These are phyloP conservation scores for Hypotaenidia okinawae DNA, from an alignment of 2,797 vertebrate genomes.

Conservation along the genomic window DNA sequence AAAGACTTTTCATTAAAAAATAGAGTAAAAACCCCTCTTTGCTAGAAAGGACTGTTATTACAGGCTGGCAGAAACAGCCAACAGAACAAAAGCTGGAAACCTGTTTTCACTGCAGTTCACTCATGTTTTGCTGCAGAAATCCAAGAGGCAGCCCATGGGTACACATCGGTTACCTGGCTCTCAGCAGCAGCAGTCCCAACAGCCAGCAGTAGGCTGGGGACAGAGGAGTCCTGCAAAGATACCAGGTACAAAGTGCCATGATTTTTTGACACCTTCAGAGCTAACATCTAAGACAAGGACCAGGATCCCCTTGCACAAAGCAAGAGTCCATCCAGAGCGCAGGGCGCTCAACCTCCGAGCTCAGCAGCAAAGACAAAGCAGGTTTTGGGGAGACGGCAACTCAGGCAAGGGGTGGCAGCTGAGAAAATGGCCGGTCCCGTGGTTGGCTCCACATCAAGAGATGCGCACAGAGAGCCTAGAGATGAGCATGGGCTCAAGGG, in stretches of 20 bases:
- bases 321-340: accelerated
- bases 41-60: neutral
- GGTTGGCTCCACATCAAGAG: accelerated
- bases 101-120: neutral
- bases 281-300: neutral
- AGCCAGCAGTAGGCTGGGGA: neutral
- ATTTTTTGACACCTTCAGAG: neutral
- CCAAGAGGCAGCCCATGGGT: neutral
- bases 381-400: neutral
- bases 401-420: neutral
- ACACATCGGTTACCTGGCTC: neutral
- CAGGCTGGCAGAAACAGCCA: neutral
- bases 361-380: neutral
- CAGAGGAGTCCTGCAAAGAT: neutral
- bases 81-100: neutral
- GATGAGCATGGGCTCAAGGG: neutral
- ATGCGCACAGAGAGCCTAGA: accelerated
- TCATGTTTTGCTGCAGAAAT: neutral
- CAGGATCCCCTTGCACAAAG: neutral
- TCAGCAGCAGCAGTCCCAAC: neutral
- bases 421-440: neutral
- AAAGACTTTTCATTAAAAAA: conserved; percentile 7
- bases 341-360: neutral
- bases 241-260: neutral
- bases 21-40: neutral